A percentile compares a stretch with the other conserved stretches of the same genome.
Evolutionary conservation across 1,140 invertebrate genomes (phyloP).

Genomic region (Drosophila nannoptera): DNA sequence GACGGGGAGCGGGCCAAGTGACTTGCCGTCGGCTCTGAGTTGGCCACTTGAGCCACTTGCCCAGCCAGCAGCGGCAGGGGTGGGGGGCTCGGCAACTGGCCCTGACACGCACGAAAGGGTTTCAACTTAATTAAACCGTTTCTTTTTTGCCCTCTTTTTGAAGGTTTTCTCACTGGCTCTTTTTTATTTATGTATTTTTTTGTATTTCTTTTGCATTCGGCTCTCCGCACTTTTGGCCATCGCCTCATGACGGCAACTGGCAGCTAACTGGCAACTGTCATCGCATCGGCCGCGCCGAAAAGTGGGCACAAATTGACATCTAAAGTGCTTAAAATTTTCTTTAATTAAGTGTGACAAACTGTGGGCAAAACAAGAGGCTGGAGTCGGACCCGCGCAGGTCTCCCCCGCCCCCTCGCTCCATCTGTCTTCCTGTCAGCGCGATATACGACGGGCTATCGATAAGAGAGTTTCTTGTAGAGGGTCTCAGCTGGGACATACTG

Average conservation of each 20-base stretch:
- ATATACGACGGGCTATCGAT: no score
- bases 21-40: slow-evolving; percentile 35
- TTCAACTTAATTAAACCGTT: slow-evolving; percentile 79
- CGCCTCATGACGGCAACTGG: slow-evolving; percentile 45
- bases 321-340: slow-evolving; percentile 78
- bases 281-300: slow-evolving; percentile 55
- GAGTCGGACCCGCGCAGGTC: slow-evolving; percentile 9
- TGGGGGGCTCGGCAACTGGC: slow-evolving; percentile 24
- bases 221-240: slow-evolving; percentile 29
- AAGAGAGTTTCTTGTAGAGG: no score
- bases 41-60: slow-evolving; percentile 60
- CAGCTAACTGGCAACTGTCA: slow-evolving; percentile 62
- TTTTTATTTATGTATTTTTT: slow-evolving; percentile 17
- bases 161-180: slow-evolving; percentile 1
- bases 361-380: slow-evolving; percentile 50
- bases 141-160: slow-evolving; percentile 45
- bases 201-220: slow-evolving; percentile 17
- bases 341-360: slow-evolving; percentile 78
- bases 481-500: no score
- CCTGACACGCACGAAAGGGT: slow-evolving; percentile 74
- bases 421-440: no score
- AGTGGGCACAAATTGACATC: slow-evolving; percentile 76
- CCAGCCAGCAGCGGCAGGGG: not conserved
- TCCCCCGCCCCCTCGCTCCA: not conserved
- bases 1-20: slow-evolving; percentile 32